phyloP scores from a whole-genome alignment of 2,888 invertebrate species.

The Tetranychus piercei region DNA sequence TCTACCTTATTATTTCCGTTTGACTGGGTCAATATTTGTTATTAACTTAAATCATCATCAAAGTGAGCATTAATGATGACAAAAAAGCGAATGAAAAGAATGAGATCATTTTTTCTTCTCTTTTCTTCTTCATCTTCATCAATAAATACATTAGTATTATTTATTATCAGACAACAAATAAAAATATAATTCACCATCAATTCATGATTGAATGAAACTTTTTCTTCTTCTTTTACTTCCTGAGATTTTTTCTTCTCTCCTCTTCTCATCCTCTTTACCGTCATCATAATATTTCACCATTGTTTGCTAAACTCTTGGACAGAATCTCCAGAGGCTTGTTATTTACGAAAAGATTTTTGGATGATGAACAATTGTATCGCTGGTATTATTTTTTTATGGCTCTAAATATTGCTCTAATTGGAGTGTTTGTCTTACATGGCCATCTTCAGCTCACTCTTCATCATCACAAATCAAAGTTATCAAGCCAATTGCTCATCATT shows the following conservation, averaged over 20 bases:
- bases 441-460: background rate
- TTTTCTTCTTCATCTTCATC: background rate
- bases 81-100: background rate
- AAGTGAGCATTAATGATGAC: background rate
- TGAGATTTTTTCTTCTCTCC: background rate
- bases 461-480: background rate
- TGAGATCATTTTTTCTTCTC: background rate
- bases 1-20: background rate
- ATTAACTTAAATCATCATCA: background rate
- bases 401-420: background rate
- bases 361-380: background rate
- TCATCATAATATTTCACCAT: background rate
- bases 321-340: background rate
- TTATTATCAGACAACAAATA: background rate
- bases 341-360: background rate
- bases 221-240: background rate
- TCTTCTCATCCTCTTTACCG: background rate
- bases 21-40: background rate
- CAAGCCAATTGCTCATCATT: background rate
- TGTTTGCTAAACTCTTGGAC: background rate
- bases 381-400: background rate
- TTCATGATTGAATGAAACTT: conserved; percentile 1
- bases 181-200: background rate
- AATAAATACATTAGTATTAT: background rate
- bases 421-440: background rate